phyloP scores from a whole-genome alignment of 2,797 vertebrate genomes.

The Siniperca undulata region DNA sequence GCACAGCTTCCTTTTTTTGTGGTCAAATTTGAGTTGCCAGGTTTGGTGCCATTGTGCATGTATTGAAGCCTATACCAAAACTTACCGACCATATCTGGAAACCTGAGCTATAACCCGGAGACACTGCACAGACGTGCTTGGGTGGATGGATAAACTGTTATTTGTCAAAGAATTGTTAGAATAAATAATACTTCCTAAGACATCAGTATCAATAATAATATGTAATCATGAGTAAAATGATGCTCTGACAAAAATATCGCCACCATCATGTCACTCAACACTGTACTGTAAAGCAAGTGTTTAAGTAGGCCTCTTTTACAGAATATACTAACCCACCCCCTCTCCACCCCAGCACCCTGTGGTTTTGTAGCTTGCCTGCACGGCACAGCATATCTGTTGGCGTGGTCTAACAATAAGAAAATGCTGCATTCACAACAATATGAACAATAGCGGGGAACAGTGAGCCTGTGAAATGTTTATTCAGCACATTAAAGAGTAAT shows the following conservation, averaged over 20 bases:
- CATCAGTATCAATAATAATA: background rate
- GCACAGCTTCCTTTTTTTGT: background rate
- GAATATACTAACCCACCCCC: constrained; percentile 44
- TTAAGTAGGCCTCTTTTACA: constrained; percentile 23
- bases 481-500: constrained; percentile 88
- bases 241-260: background rate
- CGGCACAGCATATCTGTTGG: constrained; percentile 70
- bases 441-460: constrained; percentile 81
- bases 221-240: background rate
- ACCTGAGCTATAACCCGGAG: background rate
- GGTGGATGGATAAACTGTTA: background rate
- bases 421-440: constrained; percentile 86
- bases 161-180: background rate
- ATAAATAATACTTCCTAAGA: background rate
- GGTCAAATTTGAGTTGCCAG: background rate
- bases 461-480: constrained; percentile 82
- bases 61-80: background rate
- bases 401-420: constrained; percentile 75
- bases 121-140: background rate
- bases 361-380: constrained; percentile 59
- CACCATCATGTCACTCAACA: constrained; percentile 11
- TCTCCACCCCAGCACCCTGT: constrained; percentile 43
- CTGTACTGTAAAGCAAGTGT: constrained; percentile 24
- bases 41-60: background rate
- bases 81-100: background rate